Evolutionary conservation across 92 coral and sea anemone species (phyloP).

Genomic region (Actinernus sp.): DNA sequence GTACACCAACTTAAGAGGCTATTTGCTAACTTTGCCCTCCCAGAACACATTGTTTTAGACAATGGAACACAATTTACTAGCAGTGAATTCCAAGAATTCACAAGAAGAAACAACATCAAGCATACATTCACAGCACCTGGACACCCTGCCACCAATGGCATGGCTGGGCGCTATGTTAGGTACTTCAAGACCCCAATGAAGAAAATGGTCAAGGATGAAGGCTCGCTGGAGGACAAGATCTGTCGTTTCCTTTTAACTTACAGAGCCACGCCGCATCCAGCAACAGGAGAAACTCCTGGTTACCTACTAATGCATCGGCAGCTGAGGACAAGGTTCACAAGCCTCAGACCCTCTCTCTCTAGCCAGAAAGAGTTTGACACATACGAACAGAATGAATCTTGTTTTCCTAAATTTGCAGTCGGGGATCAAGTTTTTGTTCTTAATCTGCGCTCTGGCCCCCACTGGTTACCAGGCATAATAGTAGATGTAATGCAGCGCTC

Average conservation of each 20-base stretch:
- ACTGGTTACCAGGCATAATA: conserved; percentile 38
- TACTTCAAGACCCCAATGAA: conserved; percentile 36
- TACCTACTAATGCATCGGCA: conserved; percentile 33
- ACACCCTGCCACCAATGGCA: conserved; percentile 55
- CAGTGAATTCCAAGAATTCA: conserved; percentile 27
- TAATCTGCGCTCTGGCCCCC: conserved; percentile 36
- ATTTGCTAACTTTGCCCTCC: conserved; percentile 36
- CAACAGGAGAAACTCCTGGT: conserved; percentile 38
- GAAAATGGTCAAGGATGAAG: conserved; percentile 22
- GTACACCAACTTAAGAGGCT: conserved; percentile 19
- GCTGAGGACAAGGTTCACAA: conserved; percentile 32
- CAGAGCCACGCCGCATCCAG: conserved; percentile 49
- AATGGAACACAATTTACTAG: conserved; percentile 42
- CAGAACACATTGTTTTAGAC: conserved; percentile 38
- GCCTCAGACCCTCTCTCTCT: conserved; percentile 26
- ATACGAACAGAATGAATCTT: conserved; percentile 26
- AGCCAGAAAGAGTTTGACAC: conserved; percentile 32
- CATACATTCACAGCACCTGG: conserved; percentile 45
- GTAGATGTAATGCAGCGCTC: conserved; percentile 28
- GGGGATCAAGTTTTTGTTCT: conserved; percentile 35
- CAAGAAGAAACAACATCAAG: conserved; percentile 22
- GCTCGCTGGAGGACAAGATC: conserved; percentile 42
- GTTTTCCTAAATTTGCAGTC: conserved; percentile 21
- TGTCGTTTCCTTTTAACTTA: conserved; percentile 50
- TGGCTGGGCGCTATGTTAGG: conserved; percentile 65